Evolutionary conservation across 2,888 invertebrate species (phyloP).

Genomic region (Osmoderma eremita): DNA sequence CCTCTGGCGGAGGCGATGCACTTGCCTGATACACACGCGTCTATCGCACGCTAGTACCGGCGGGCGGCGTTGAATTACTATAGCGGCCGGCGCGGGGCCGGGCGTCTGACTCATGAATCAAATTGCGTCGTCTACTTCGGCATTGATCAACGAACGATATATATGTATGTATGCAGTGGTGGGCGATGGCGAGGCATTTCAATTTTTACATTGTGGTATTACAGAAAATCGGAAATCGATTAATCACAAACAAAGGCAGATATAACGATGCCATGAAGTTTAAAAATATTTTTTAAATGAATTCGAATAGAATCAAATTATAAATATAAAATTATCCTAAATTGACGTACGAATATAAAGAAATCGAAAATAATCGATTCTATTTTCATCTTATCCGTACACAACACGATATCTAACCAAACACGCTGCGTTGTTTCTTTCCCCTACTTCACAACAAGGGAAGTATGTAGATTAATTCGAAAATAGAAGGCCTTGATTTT

Average conservation of each 20-base stretch:
- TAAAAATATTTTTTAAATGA: too few species aligned
- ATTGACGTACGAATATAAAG: too few species aligned
- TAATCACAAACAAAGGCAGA: too few species aligned
- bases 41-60: not conserved
- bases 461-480: conserved; percentile 30
- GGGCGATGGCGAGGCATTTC: not conserved
- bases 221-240: not conserved
- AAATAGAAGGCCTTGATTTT: conserved; percentile 34
- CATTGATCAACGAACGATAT: not conserved
- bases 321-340: too few species aligned
- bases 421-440: not conserved
- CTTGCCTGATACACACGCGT: not conserved
- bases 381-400: too few species aligned
- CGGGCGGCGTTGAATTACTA: not conserved
- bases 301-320: too few species aligned
- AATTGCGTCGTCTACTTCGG: not conserved
- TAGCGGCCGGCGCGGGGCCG: not conserved
- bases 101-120: conserved; percentile 6
- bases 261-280: too few species aligned
- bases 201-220: not conserved
- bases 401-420: too few species aligned
- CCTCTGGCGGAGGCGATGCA: not conserved
- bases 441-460: conserved; percentile 21
- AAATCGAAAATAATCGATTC: too few species aligned
- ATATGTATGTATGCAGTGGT: too few species aligned